A percentile compares a stretch with the other conserved stretches of the same genome.
Evolutionary conservation across 2,797 vertebrate genomes (phyloP).

Genomic region (Brachyrhaphis roseni): DNA sequence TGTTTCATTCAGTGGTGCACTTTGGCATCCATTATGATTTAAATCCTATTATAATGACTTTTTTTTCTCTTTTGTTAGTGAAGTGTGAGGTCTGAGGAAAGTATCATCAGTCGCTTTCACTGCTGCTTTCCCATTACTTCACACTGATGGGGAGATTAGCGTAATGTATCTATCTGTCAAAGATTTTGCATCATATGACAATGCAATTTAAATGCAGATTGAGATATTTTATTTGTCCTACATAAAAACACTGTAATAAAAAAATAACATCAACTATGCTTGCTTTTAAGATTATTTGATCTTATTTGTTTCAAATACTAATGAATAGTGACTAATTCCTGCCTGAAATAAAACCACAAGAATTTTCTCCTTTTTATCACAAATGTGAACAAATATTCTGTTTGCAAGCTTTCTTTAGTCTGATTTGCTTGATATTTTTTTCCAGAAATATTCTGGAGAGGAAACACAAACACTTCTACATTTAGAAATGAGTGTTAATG

Average conservation of each 20-base stretch:
- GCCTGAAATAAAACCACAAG: not conserved
- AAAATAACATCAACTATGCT: not conserved
- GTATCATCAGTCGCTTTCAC: not conserved
- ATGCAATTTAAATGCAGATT: not conserved
- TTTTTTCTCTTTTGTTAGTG: not conserved
- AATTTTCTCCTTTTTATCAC: not conserved
- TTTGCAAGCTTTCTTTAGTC: not conserved
- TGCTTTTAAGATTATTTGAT: not conserved
- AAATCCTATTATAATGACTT: constrained; percentile 9
- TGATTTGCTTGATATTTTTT: not conserved
- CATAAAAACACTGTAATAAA: not conserved
- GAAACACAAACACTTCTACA: not conserved
- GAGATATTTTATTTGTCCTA: not conserved
- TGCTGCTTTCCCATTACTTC: not conserved
- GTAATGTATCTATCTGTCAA: not conserved
- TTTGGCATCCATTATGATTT: constrained; percentile 12
- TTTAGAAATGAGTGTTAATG: not conserved
- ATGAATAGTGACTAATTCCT: not conserved
- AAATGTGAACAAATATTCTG: not conserved
- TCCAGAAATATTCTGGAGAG: not conserved
- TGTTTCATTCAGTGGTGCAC: constrained; percentile 4
- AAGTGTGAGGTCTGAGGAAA: not conserved
- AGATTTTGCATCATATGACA: not conserved
- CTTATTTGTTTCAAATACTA: not conserved
- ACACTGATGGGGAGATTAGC: not conserved